These are phyloP conservation scores for Acropora tenuis DNA, from an alignment of 64 coral and sea anemone genomes.

Conservation along the genomic window DNA sequence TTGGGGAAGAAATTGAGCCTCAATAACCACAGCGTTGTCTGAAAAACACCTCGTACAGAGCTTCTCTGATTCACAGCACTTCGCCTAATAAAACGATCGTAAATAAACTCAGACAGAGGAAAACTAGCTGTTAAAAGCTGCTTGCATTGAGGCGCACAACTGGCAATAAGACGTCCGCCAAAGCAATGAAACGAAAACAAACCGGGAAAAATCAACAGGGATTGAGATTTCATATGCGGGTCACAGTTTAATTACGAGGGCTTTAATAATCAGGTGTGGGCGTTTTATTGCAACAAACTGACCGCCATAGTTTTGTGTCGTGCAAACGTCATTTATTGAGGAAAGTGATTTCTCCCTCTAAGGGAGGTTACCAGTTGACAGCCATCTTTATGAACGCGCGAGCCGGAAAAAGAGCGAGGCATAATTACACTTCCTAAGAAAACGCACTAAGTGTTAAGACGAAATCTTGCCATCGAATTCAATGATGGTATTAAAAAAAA, in stretches of 20 bases:
- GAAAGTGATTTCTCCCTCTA: constrained; percentile 41
- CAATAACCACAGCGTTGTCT: background rate
- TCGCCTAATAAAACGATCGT: background rate
- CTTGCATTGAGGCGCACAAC: background rate
- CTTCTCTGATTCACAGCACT: background rate
- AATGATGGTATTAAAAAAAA: too few relatives aligned
- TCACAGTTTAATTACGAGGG: constrained; percentile 44
- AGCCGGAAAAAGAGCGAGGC: constrained; percentile 21
- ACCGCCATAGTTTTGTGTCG: constrained; percentile 17
- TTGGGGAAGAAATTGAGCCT: background rate
- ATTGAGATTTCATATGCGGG: background rate
- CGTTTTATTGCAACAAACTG: background rate
- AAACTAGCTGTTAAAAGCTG: background rate
- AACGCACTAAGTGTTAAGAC: background rate
- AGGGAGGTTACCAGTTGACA: background rate
- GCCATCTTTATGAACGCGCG: constrained; percentile 3
- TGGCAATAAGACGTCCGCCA: background rate
- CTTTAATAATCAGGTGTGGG: constrained; percentile 18
- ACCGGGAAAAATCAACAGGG: constrained; percentile 22
- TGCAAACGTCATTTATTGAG: constrained; percentile 8
- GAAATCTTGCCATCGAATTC: background rate
- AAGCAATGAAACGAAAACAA: background rate
- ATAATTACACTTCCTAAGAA: constrained; percentile 1
- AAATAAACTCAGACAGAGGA: background rate
- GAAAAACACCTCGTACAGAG: background rate